phyloP scores from a whole-genome alignment of 2,797 vertebrate genomes.

The Gadopsis bispinosus region DNA sequence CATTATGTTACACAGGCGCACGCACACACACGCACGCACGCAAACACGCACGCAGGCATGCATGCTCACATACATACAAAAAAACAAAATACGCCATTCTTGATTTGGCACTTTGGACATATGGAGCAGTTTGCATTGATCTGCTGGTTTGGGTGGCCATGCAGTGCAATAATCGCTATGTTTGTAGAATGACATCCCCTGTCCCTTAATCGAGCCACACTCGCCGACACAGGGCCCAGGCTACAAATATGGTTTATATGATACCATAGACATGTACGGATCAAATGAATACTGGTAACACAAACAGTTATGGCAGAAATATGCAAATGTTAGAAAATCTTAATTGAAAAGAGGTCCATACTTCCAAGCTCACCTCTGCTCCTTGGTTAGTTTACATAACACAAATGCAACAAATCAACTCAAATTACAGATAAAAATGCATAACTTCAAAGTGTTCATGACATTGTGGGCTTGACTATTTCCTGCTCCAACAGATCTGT shows the following conservation, averaged over 20 bases:
- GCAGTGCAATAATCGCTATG: slow-evolving; percentile 77
- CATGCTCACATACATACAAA: slow-evolving; percentile 46
- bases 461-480: slow-evolving; percentile 35
- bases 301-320: slow-evolving; percentile 78
- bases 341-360: slow-evolving; percentile 49
- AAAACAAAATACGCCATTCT: slow-evolving; percentile 73
- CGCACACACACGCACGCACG: slow-evolving; percentile 40
- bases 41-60: slow-evolving; percentile 29
- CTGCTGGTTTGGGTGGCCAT: slow-evolving; percentile 85
- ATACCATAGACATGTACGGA: slow-evolving; percentile 76
- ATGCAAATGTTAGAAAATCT: slow-evolving; percentile 74
- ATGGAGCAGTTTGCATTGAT: slow-evolving; percentile 85
- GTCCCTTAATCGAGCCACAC: slow-evolving; percentile 60
- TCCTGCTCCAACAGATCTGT: slow-evolving; percentile 37
- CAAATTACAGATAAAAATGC: slow-evolving; percentile 42
- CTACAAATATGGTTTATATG: slow-evolving; percentile 74
- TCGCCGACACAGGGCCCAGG: slow-evolving; percentile 55
- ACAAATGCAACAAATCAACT: slow-evolving; percentile 60
- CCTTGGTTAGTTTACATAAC: slow-evolving; percentile 62
- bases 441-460: slow-evolving; percentile 39
- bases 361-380: slow-evolving; percentile 57
- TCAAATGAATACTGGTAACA: slow-evolving; percentile 73
- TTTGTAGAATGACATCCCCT: slow-evolving; percentile 75
- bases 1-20: slow-evolving; percentile 76
- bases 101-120: slow-evolving; percentile 88